Conservation (phyloP, 2,888 invertebrate genomes). For the Acanthosepion esculentum region DNA sequence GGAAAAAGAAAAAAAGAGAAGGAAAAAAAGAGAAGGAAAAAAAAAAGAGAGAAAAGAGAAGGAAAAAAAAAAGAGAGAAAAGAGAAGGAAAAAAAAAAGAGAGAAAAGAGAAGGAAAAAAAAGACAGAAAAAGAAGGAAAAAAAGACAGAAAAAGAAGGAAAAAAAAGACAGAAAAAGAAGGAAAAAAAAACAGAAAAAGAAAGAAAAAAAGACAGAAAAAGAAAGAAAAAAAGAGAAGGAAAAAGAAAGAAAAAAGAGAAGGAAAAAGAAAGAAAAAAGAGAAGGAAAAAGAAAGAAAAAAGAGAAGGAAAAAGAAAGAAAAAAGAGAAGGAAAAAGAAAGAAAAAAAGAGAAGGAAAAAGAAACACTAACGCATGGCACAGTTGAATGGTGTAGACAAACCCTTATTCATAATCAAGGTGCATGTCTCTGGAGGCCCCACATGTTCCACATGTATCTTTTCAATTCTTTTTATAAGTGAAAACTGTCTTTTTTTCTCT, state of each 20-base stretch:
- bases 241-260: neutral
- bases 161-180: neutral
- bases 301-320: too few species aligned
- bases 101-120: neutral
- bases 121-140: neutral
- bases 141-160: too few species aligned
- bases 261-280: neutral
- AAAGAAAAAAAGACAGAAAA: too few species aligned
- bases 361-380: slow-evolving; percentile 84
- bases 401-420: slow-evolving; percentile 90
- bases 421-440: slow-evolving; percentile 84
- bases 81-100: too few species aligned
- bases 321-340: neutral
- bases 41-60: too few species aligned
- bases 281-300: neutral
- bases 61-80: too few species aligned
- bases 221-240: neutral
- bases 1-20: neutral
- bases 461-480: slow-evolving; percentile 87
- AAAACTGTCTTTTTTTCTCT: slow-evolving; percentile 85
- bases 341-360: neutral
- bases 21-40: neutral
- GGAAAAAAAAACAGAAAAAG: slow-evolving; percentile 55
- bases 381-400: slow-evolving; percentile 95
- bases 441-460: slow-evolving; percentile 90